A percentile compares a stretch with the other conserved stretches of the same genome.
These are phyloP conservation scores for Aelia acuminata DNA, from an alignment of 2,888 invertebrate species.

Conservation along the genomic window DNA sequence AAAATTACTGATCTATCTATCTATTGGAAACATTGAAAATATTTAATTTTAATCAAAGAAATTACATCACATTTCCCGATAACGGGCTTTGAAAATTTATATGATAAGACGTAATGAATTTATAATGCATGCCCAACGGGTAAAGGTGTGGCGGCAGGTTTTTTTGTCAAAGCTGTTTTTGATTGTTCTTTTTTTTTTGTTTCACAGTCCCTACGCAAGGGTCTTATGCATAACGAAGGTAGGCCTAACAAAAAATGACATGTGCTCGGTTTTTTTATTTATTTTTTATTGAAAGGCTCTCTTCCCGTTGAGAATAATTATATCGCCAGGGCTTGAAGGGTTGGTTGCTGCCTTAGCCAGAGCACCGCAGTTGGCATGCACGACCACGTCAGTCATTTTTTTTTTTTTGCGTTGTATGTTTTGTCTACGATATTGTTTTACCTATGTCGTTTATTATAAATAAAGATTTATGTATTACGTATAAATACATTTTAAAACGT, in stretches of 20 bases:
- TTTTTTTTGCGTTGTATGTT: not conserved
- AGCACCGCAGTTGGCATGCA: not conserved
- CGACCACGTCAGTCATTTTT: not conserved
- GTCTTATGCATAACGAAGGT: constrained; percentile 48
- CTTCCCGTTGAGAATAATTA: constrained; percentile 44
- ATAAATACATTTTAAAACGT: too few species aligned
- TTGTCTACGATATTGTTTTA: too few species aligned
- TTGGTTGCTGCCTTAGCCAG: not conserved
- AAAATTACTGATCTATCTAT: too few species aligned
- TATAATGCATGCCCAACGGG: not conserved
- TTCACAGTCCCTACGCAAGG: constrained; percentile 4
- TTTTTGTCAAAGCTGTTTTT: constrained; percentile 40
- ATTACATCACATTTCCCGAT: too few species aligned
- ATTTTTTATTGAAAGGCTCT: constrained; percentile 38
- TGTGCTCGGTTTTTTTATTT: constrained; percentile 31
- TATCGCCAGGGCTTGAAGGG: constrained; percentile 3
- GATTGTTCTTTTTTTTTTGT: constrained; percentile 45
- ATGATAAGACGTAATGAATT: constrained; percentile 5
- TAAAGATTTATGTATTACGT: not conserved
- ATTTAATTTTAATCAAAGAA: too few species aligned
- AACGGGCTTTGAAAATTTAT: too few species aligned
- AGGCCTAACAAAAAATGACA: constrained; percentile 50
- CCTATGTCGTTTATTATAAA: not conserved
- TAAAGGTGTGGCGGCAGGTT: constrained; percentile 23
- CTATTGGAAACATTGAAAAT: too few species aligned